A percentile compares a stretch with the other conserved stretches of the same genome.
phyloP scores from a whole-genome alignment of 2,797 vertebrate species.

The Smutsia temminckii region DNA sequence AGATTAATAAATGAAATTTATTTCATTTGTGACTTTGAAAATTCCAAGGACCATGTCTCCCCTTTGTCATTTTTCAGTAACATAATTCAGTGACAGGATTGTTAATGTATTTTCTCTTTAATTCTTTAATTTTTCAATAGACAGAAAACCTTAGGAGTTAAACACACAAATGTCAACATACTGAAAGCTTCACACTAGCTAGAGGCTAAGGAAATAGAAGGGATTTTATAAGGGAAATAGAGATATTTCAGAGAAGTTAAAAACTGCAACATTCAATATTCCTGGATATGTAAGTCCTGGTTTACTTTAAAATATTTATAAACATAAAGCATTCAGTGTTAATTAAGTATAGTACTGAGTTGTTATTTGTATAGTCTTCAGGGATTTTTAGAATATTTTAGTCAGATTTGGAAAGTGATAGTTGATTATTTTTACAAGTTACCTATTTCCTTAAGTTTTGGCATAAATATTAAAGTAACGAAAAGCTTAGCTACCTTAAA shows the following conservation, averaged over 20 bases:
- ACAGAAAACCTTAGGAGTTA: neutral
- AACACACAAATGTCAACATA: neutral
- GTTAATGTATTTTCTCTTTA: neutral
- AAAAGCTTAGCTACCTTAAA: conserved; percentile 12
- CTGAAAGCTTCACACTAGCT: neutral
- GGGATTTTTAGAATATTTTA: neutral
- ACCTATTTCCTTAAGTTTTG: neutral
- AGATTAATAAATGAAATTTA: neutral
- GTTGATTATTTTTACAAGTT: neutral
- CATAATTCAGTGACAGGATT: neutral
- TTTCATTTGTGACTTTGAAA: neutral
- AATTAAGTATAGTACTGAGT: neutral
- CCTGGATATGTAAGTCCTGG: neutral
- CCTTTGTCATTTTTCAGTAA: neutral
- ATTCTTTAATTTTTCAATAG: neutral
- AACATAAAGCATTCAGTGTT: neutral
- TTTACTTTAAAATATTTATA: conserved; percentile 28
- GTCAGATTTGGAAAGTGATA: neutral
- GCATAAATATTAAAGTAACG: neutral
- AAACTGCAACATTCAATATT: neutral
- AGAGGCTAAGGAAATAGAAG: neutral
- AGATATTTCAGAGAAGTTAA: neutral
- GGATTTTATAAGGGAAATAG: neutral
- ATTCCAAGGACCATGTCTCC: neutral
- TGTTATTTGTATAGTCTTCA: neutral